These are phyloP conservation scores for Cyprinodon diabolis DNA, from an alignment of 2,797 vertebrate species.

Conservation along the genomic window DNA sequence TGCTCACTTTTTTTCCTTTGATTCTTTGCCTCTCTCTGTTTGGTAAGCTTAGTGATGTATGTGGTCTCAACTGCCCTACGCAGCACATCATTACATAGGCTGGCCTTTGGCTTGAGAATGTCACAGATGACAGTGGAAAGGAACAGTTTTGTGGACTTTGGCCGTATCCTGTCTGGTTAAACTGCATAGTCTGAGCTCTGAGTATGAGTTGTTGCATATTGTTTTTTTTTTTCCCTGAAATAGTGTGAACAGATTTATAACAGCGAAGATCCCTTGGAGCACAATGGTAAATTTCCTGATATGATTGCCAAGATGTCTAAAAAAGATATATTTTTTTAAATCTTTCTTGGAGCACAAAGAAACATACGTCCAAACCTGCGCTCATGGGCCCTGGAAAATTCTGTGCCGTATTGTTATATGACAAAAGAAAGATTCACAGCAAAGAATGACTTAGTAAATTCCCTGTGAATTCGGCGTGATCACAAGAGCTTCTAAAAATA, in stretches of 20 bases:
- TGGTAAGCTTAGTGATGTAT: slow-evolving; percentile 39
- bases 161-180: slow-evolving; percentile 80
- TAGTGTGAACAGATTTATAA: slow-evolving; percentile 61
- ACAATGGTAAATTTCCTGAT: slow-evolving; percentile 40
- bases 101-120: slow-evolving; percentile 87
- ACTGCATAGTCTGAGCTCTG: slow-evolving; percentile 63
- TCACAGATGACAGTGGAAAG: slow-evolving; percentile 94
- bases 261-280: slow-evolving; percentile 37
- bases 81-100: slow-evolving; percentile 75
- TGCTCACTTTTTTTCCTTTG: slow-evolving; percentile 3
- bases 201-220: slow-evolving; percentile 29
- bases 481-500: slow-evolving; percentile 77
- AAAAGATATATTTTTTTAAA: slow-evolving; percentile 37
- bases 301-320: slow-evolving; percentile 39
- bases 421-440: slow-evolving; percentile 34
- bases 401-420: slow-evolving; percentile 40
- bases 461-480: slow-evolving; percentile 62
- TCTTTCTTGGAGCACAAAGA: slow-evolving; percentile 13
- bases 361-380: slow-evolving; percentile 19
- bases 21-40: slow-evolving; percentile 36
- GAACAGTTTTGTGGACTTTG: slow-evolving; percentile 90
- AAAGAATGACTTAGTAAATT: slow-evolving; percentile 61
- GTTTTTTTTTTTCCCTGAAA: slow-evolving; percentile 35
- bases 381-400: slow-evolving; percentile 34
- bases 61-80: slow-evolving; percentile 82